Evolutionary conservation across 2,797 vertebrate species (phyloP), one percentile per base, ranked within the genome.

Genomic region (Buceros bicornis): DNA sequence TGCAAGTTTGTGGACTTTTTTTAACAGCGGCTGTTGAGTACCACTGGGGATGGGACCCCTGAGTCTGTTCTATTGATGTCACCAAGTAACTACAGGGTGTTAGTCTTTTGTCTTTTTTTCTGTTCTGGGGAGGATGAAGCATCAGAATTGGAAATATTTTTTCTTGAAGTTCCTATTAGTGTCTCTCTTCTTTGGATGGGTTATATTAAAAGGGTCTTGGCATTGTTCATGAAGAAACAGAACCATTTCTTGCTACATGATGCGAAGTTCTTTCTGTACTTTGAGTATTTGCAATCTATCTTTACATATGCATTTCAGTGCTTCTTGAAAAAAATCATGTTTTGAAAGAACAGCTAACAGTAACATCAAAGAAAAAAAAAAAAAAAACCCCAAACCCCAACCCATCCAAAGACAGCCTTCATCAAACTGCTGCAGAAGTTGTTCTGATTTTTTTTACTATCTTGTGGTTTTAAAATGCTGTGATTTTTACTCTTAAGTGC

Each of bases 401-500:
- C 19, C 37, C 16, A 50, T 64, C 17, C 33, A 65, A 48, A 69
- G 37, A 9, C 21, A 87, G 6, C 33, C 45, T 85, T 84, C 8
- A 26, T 10, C 25, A 35, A 58, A 61, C 42, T 69, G 10, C 79
- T 90, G 20, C 29, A 69, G 25, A 81, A 91, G 37, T 72, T 89
- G 76, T 13, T 71, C 21, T 51, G 25, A 13, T 65, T 65, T 76
- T 80, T 89, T 78, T 82, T 50, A 33, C 6, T 8, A 1, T 64
- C 0, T 0, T 26, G 3, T 53, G 53, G 7, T 70, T 91, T 22
- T 77, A 8, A 74, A 45, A 4, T 80, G n/a, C 22, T 70, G 20
- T 17, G 13, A 0, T 20, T 77, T 84, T 92, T 69, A n/a, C 20
- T 57, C 7, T 43, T 78, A 33, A 53, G 21, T 76, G 22, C 31